These are phyloP conservation scores for Zaprionus inermis DNA, from an alignment of 1,140 invertebrate species.

Conservation along the genomic window DNA sequence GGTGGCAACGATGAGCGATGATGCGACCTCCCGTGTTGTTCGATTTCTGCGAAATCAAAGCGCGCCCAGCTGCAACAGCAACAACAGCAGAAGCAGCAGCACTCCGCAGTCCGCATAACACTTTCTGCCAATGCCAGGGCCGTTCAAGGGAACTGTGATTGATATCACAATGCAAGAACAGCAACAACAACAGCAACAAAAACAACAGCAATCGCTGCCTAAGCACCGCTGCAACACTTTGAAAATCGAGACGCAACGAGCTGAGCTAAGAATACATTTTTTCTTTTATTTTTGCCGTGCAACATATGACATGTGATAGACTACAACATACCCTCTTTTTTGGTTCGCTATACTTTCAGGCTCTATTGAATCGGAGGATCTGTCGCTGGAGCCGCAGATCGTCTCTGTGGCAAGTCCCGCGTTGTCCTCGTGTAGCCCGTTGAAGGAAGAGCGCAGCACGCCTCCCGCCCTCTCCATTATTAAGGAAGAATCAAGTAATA, in stretches of 20 bases:
- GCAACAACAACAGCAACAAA: neutral
- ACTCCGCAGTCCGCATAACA: conserved; percentile 12
- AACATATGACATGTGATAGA: neutral
- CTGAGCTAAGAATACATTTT: conserved; percentile 19
- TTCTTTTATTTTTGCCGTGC: neutral
- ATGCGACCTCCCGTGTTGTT: conserved; percentile 79
- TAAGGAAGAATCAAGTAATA: conserved; percentile 90
- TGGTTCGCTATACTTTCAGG: conserved; percentile 86
- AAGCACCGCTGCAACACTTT: conserved; percentile 7
- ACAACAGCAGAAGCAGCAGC: neutral
- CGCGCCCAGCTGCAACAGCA: conserved; percentile 74
- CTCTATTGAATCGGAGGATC: conserved; percentile 90
- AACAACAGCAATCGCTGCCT: conserved; percentile 6
- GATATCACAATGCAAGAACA: conserved; percentile 54
- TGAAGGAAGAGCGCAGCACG: conserved; percentile 85
- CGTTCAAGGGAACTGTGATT: conserved; percentile 76
- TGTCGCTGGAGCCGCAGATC: conserved; percentile 87
- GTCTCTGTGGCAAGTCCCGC: conserved; percentile 83
- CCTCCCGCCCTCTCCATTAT: conserved; percentile 87
- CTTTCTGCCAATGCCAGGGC: conserved; percentile 56
- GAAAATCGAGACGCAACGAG: conserved; percentile 13
- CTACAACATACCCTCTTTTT: conserved; percentile 16
- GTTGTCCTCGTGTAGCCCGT: conserved; percentile 85
- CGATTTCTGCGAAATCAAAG: conserved; percentile 79
- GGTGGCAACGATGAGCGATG: conserved; percentile 70